Evolutionary conservation across 2,888 invertebrate genomes (phyloP).

Genomic region (Eristalinus aeneus): DNA sequence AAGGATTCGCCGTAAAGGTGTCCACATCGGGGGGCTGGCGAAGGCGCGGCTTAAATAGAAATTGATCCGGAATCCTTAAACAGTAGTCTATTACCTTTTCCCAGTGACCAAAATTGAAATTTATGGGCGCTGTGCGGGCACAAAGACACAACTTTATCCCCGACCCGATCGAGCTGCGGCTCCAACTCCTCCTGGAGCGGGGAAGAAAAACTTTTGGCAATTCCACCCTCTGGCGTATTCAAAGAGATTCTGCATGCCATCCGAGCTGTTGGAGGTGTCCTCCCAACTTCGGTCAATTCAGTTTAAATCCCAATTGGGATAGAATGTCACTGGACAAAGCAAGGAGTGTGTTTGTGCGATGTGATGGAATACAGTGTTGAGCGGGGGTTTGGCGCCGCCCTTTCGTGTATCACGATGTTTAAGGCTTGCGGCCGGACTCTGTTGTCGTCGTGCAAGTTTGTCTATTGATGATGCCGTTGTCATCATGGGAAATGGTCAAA

Average conservation of each 20-base stretch:
- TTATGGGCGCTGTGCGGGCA: slow-evolving; percentile 40
- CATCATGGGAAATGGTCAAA: slow-evolving; percentile 55
- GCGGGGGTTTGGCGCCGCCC: not conserved
- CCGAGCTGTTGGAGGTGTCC: slow-evolving; percentile 31
- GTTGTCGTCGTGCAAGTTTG: slow-evolving; percentile 50
- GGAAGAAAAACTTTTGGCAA: slow-evolving; percentile 1
- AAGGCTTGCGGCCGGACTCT: slow-evolving; percentile 39
- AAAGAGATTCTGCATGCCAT: slow-evolving; percentile 11
- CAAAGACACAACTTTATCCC: slow-evolving; percentile 32
- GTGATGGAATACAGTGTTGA: slow-evolving; percentile 9
- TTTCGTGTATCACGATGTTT: not conserved
- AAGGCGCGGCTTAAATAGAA: slow-evolving; percentile 29
- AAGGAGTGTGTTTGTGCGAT: not conserved
- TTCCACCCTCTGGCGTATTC: slow-evolving; percentile 14
- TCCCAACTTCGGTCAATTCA: slow-evolving; percentile 58
- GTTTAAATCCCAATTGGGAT: slow-evolving; percentile 49
- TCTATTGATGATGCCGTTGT: slow-evolving; percentile 59
- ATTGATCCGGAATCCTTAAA: slow-evolving; percentile 67
- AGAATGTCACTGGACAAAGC: slow-evolving; percentile 1
- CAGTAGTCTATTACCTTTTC: slow-evolving; percentile 48
- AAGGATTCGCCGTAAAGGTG: not conserved
- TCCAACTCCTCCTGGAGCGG: not conserved
- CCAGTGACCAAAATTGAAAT: slow-evolving; percentile 59
- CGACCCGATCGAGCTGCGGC: not conserved
- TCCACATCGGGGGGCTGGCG: not conserved